Conservation (phyloP, 2,797 vertebrate genomes). For the Carcharodon carcharias region DNA sequence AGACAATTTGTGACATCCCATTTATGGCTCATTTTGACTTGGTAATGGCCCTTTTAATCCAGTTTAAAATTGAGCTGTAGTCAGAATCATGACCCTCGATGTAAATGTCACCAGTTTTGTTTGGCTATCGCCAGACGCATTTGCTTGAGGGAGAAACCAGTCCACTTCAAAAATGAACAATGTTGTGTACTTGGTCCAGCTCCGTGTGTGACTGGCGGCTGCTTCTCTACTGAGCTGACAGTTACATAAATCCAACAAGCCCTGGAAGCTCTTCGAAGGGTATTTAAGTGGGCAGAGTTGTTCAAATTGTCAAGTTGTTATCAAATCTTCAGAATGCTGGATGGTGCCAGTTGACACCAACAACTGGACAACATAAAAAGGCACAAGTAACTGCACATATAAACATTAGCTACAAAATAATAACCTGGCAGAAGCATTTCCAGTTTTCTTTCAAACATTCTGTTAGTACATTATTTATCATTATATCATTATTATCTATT, state of each 20-base stretch:
- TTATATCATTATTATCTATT: neutral
- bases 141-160: neutral
- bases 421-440: neutral
- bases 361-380: neutral
- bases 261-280: neutral
- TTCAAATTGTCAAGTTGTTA: neutral
- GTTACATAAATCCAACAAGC: neutral
- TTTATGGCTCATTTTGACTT: neutral
- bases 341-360: neutral
- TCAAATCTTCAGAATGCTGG: neutral
- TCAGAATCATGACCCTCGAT: neutral
- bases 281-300: neutral
- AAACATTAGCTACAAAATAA: neutral
- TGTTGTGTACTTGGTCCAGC: neutral
- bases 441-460: neutral
- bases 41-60: neutral
- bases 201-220: neutral
- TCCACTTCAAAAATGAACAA: neutral
- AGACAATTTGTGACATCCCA: neutral
- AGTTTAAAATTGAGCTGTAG: neutral
- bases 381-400: neutral
- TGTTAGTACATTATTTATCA: neutral
- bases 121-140: neutral
- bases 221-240: neutral
- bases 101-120: neutral